Evolutionary conservation across 2,797 vertebrate species (phyloP).

Genomic region (Cryptoprocta ferox): DNA sequence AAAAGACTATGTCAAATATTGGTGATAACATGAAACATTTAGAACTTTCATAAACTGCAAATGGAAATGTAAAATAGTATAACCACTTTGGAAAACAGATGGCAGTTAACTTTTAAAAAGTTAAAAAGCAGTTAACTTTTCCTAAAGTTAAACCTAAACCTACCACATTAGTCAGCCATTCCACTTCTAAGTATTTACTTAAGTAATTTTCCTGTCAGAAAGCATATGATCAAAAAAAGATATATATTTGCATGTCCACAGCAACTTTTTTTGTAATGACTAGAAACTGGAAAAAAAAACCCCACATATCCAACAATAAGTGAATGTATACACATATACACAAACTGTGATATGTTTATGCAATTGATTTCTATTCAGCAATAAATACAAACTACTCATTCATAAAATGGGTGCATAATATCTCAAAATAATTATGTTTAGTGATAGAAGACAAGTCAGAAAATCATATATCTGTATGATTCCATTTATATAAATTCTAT

Average conservation of each 20-base stretch:
- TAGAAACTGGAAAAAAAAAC: background rate
- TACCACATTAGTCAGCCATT: background rate
- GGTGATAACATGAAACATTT: background rate
- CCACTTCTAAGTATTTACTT: background rate
- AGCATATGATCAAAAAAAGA: background rate
- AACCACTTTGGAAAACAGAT: background rate
- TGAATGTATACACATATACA: background rate
- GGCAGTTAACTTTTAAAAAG: background rate
- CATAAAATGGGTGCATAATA: background rate
- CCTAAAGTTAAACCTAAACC: background rate
- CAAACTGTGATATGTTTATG: background rate
- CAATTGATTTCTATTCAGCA: background rate
- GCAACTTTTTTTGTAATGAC: background rate
- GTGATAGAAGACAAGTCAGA: background rate
- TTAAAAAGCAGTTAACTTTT: conserved; percentile 3
- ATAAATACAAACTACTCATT: background rate
- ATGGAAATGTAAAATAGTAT: background rate
- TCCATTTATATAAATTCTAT: background rate
- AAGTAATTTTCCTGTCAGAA: background rate
- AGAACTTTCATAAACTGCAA: background rate
- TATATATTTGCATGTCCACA: background rate
- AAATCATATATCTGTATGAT: background rate
- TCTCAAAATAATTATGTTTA: background rate
- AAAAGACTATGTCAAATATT: background rate
- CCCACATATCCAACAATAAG: background rate